phyloP scores from a whole-genome alignment of 2,113 vertebrate genomes.

The Entelurus aequoreus region DNA sequence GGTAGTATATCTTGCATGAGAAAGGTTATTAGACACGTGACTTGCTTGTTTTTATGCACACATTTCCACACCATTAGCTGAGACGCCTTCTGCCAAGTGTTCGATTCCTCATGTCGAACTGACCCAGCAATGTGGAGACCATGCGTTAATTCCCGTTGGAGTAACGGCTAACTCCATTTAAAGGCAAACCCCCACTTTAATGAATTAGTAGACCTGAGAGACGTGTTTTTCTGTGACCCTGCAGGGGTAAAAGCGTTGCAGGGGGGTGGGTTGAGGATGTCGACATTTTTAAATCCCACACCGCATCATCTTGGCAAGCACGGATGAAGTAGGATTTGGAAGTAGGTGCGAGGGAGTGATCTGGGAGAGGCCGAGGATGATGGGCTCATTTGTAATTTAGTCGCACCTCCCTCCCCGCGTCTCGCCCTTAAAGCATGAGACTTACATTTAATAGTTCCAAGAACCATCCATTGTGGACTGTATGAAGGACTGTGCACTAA shows the following conservation, averaged over 20 bases:
- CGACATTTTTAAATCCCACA: constrained; percentile 54
- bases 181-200: constrained; percentile 45
- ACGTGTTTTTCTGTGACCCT: constrained; percentile 37
- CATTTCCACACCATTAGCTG: constrained; percentile 46
- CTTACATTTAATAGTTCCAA: constrained; percentile 32
- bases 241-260: constrained; percentile 26
- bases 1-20: constrained; percentile 30
- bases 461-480: constrained; percentile 28
- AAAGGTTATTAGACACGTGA: constrained; percentile 30
- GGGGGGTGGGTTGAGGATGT: constrained; percentile 31
- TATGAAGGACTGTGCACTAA: constrained; percentile 26
- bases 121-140: constrained; percentile 33
- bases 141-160: constrained; percentile 37
- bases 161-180: constrained; percentile 44
- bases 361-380: constrained; percentile 38
- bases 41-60: constrained; percentile 34
- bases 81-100: constrained; percentile 47
- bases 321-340: constrained; percentile 32
- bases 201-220: constrained; percentile 44
- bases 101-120: constrained; percentile 34
- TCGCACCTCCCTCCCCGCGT: constrained; percentile 23
- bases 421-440: constrained; percentile 24
- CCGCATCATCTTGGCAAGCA: constrained; percentile 39
- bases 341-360: constrained; percentile 36
- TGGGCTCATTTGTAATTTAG: constrained; percentile 61